phyloP scores from a whole-genome alignment of 2,888 invertebrate genomes.

The Ophion ventricosus region DNA sequence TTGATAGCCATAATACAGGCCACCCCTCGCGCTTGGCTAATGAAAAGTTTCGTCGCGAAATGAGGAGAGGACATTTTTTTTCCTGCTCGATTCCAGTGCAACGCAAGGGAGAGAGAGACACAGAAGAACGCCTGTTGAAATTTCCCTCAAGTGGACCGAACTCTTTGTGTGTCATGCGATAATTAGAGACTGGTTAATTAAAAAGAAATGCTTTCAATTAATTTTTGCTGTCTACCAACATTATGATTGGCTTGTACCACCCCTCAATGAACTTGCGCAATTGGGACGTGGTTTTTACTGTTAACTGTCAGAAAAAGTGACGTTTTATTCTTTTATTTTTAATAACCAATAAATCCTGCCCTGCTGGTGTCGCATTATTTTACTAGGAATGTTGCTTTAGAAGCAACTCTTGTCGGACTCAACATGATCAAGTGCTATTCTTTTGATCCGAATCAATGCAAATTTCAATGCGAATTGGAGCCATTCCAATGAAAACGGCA shows the following conservation, averaged over 20 bases:
- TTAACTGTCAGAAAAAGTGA: background rate
- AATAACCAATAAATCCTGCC: no score
- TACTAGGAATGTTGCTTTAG: no score
- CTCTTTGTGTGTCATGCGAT: conserved; percentile 6
- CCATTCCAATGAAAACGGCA: no score
- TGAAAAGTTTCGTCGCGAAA: conserved; percentile 57
- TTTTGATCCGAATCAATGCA: no score
- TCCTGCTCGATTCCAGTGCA: background rate
- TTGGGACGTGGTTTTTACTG: background rate
- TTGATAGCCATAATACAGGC: conserved; percentile 30
- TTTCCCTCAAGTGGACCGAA: background rate
- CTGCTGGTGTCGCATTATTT: no score
- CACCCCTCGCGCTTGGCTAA: conserved; percentile 35
- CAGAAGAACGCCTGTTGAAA: background rate
- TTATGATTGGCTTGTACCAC: background rate
- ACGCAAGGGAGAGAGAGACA: background rate
- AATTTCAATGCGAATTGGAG: no score
- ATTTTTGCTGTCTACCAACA: background rate
- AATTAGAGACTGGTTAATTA: conserved; percentile 47
- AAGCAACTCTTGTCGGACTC: no score
- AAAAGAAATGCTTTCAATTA: background rate
- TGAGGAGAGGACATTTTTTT: conserved; percentile 13
- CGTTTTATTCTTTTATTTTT: background rate
- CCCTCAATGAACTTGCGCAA: background rate
- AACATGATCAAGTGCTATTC: no score